Evolutionary conservation across 2,888 invertebrate species (phyloP).

Genomic region (Andricus curvator): DNA sequence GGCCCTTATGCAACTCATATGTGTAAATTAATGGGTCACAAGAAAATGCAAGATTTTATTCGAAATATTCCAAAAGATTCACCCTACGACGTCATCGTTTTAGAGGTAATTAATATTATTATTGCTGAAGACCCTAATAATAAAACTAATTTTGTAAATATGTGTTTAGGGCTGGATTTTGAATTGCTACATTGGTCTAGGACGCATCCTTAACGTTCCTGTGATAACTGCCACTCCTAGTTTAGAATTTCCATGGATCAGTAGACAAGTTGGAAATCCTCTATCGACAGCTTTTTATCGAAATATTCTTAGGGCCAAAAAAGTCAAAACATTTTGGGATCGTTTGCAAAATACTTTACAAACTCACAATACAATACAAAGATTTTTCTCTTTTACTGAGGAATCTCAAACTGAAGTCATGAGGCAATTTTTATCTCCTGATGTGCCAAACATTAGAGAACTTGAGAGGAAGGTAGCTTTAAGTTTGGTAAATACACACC

Average conservation of each 20-base stretch:
- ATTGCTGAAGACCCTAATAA: no score
- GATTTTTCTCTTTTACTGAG: slow-evolving; percentile 49
- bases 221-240: slow-evolving; percentile 52
- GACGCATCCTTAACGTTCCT: slow-evolving; percentile 61
- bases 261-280: slow-evolving; percentile 60
- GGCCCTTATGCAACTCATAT: slow-evolving; percentile 20
- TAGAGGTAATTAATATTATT: slow-evolving; percentile 58
- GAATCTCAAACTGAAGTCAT: slow-evolving; percentile 59
- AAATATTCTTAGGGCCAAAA: not conserved
- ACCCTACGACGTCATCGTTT: slow-evolving; percentile 66
- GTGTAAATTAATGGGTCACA: slow-evolving; percentile 58
- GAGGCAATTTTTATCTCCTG: slow-evolving; percentile 41
- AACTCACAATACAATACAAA: not conserved
- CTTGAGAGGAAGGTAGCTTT: slow-evolving; percentile 78
- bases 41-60: slow-evolving; percentile 61
- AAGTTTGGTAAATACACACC: slow-evolving; percentile 79
- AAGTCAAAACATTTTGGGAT: slow-evolving; percentile 57
- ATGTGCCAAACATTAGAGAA: slow-evolving; percentile 73
- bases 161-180: slow-evolving; percentile 56
- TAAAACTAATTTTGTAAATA: not conserved
- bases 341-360: slow-evolving; percentile 56
- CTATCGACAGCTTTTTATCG: slow-evolving; percentile 55
- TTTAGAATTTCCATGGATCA: slow-evolving; percentile 55
- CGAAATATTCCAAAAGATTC: slow-evolving; percentile 59
- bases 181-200: slow-evolving; percentile 60